A percentile compares a stretch with the other conserved stretches of the same genome.
Conservation (phyloP, 2,888 invertebrate genomes). For the Aphrophora alni region DNA sequence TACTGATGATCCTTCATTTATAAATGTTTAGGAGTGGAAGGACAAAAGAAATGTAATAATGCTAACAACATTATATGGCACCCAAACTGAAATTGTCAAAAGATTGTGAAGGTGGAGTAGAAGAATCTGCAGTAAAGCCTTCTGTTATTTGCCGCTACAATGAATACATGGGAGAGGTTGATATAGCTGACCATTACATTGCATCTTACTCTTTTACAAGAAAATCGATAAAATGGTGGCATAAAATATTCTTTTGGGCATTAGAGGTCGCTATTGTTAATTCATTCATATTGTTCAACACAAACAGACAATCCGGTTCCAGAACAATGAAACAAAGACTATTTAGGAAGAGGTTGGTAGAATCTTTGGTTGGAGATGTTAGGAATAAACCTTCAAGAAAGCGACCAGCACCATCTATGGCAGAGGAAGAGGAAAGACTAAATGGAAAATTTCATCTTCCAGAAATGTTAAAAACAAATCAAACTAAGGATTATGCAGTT, state of each 20-base stretch:
- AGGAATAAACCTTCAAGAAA: no score
- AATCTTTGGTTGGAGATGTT: no score
- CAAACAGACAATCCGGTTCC: background rate
- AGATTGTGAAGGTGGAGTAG: slow-evolving; percentile 51
- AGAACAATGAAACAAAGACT: no score
- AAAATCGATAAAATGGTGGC: slow-evolving; percentile 11
- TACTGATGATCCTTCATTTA: background rate
- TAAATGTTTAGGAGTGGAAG: background rate
- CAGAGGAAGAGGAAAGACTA: no score
- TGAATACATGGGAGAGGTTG: slow-evolving; percentile 2
- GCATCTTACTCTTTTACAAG: background rate
- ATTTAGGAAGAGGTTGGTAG: no score
- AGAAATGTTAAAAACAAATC: no score
- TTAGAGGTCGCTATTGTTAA: background rate
- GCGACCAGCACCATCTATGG: no score
- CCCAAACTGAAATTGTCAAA: background rate
- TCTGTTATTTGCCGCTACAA: slow-evolving; percentile 11
- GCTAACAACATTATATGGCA: slow-evolving; percentile 7
- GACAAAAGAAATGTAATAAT: background rate
- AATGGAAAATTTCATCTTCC: no score
- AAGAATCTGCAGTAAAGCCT: background rate
- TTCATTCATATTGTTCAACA: background rate
- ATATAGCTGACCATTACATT: slow-evolving; percentile 14
- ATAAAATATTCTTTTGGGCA: no score
- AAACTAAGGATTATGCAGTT: no score